A percentile compares a stretch with the other conserved stretches of the same genome.
Evolutionary conservation across 2,888 invertebrate genomes (phyloP).

Genomic region (Chloromyia formosa): DNA sequence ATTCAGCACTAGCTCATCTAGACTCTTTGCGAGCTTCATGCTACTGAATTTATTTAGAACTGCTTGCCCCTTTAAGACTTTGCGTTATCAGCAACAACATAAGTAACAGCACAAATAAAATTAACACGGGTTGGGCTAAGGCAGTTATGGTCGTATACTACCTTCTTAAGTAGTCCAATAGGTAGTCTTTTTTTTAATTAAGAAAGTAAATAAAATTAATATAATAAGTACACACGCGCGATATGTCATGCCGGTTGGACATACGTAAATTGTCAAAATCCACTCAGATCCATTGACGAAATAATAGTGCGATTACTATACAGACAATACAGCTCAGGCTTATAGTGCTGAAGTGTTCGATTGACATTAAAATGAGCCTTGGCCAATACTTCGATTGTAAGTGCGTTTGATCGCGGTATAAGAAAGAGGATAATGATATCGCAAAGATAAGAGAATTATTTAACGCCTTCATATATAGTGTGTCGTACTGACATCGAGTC

Average conservation of each 20-base stretch:
- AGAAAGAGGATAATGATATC: too few relatives aligned
- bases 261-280: too few relatives aligned
- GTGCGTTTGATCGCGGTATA: too few relatives aligned
- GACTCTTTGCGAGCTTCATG: conserved; percentile 63
- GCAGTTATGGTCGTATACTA: too few relatives aligned
- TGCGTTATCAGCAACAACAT: background rate
- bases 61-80: background rate
- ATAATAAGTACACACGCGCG: background rate
- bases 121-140: background rate
- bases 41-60: conserved; percentile 37
- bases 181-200: background rate
- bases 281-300: too few relatives aligned
- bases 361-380: conserved; percentile 7
- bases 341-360: background rate
- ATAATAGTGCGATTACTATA: too few relatives aligned
- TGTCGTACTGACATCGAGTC: too few relatives aligned
- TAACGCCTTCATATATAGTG: too few relatives aligned
- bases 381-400: too few relatives aligned
- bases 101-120: background rate
- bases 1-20: conserved; percentile 63
- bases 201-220: background rate
- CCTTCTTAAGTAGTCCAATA: too few relatives aligned
- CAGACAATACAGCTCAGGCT: too few relatives aligned
- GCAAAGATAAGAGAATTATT: too few relatives aligned
- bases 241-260: background rate